Evolutionary conservation across 2,113 vertebrate genomes (phyloP).

Genomic region (Austrofundulus limnaeus): DNA sequence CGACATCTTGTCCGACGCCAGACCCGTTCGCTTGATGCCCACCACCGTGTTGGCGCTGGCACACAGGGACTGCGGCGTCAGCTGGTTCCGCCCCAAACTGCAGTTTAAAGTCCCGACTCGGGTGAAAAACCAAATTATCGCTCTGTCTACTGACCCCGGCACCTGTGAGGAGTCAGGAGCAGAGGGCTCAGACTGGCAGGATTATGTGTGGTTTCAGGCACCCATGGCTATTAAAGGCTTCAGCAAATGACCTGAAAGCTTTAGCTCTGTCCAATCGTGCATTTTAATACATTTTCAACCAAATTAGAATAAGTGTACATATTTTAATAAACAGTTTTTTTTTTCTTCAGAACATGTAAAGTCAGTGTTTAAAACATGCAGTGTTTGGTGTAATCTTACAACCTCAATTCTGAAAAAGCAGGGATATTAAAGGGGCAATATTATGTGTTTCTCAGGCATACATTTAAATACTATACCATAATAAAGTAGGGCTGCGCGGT

Average conservation of each 20-base stretch:
- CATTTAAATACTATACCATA: too few species aligned
- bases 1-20: conserved; percentile 88
- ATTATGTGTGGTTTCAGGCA: conserved; percentile 96
- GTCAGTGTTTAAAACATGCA: neutral
- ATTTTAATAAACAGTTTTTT: conserved; percentile 30
- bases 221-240: conserved; percentile 89
- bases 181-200: conserved; percentile 68
- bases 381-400: neutral
- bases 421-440: too few species aligned
- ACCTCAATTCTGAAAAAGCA: too few species aligned
- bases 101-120: conserved; percentile 86
- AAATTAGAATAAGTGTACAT: conserved; percentile 21
- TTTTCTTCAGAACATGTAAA: conserved; percentile 2
- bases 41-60: conserved; percentile 86
- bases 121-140: conserved; percentile 84
- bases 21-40: conserved; percentile 80
- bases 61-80: conserved; percentile 88
- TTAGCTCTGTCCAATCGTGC: neutral
- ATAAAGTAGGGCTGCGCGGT: too few species aligned
- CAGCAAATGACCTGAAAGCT: conserved; percentile 69
- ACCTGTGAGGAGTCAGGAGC: neutral
- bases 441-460: too few species aligned
- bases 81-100: conserved; percentile 92
- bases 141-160: conserved; percentile 78
- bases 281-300: conserved; percentile 35